Base-by-base conservation (phyloP, 1,140 invertebrate species). In the Drosophila micromelanica region DNA sequence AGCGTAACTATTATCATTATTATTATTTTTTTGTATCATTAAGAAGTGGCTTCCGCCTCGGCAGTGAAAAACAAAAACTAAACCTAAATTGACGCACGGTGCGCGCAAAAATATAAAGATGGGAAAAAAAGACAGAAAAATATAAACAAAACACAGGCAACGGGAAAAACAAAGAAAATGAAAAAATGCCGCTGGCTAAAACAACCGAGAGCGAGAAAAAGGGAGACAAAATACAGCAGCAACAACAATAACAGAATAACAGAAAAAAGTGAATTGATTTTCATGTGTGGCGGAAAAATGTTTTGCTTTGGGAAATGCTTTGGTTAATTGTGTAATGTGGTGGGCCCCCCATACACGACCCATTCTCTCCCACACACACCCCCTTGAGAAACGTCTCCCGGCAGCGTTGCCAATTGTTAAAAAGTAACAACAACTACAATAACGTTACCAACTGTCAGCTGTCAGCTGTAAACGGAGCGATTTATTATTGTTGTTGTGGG, bases 91-190 rank as follows among this genome's bases (percentile, higher is more conserved):
- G 65, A 80, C 77, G 77, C 77, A 76, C 72, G 76, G 56, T 72
- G 55, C 73, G 59, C 73, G 55, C 79, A 78, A 81, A 78, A 77
- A 73, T 65, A 82, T 78, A 78, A 78, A 78, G 79, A 78, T 80
- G 78, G 74, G 73, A 80, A 76, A 80, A 78, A 46, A 30, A 23
- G 23, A 32, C 0, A n/a, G 42, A 63, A 48, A 48, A 55, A 71
- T 45, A 57, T 57, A 71, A 65, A 56, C 61, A 71, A 71, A 65
- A 56, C 52, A 57, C n/a, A 78, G 59, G 32, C 65, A 62, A 45
- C 52, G 42, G 46, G 23, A 69, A 63, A 74, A 27, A 5, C 4
- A 59, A 51, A 60, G 45, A 57, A 42, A n/a, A 17, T 1, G 17
- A 17, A 17, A 5, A 56, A 46, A 46, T 45, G 51, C 63, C 23